These are phyloP conservation scores for Scophthalmus maximus DNA, from an alignment of 2,113 vertebrate species.

Conservation along the genomic window DNA sequence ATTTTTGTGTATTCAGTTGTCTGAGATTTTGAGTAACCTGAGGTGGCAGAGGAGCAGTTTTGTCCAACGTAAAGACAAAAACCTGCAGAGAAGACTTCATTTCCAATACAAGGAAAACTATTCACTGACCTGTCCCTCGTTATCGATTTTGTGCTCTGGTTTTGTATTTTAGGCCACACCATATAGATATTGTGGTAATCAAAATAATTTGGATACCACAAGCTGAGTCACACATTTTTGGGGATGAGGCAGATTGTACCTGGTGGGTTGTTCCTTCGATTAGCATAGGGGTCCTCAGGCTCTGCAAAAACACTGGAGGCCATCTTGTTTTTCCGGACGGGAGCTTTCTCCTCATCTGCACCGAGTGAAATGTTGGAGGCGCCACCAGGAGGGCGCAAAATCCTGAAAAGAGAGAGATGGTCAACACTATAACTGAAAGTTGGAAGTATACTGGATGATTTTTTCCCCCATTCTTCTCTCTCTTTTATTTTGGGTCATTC, in stretches of 20 bases:
- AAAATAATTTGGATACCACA: not conserved
- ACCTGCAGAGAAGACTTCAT: too few relatives aligned
- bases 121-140: too few relatives aligned
- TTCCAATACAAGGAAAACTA: too few relatives aligned
- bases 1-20: too few relatives aligned
- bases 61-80: too few relatives aligned
- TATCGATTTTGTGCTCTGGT: too few relatives aligned
- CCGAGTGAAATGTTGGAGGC: constrained; percentile 94
- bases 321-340: constrained; percentile 91
- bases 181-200: not conserved
- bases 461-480: too few relatives aligned
- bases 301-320: constrained; percentile 96
- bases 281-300: constrained; percentile 89
- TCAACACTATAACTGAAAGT: not conserved
- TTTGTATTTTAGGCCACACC: too few relatives aligned
- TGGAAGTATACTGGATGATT: too few relatives aligned
- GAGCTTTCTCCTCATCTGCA: constrained; percentile 86
- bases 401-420: constrained; percentile 76
- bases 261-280: constrained; percentile 86
- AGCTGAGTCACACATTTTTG: not conserved
- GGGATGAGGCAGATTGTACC: constrained; percentile 58
- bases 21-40: too few relatives aligned
- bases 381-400: constrained; percentile 94
- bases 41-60: too few relatives aligned
- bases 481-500: too few relatives aligned